A percentile compares a stretch with the other conserved stretches of the same genome.
These are phyloP conservation scores for Etheostoma cragini DNA, from an alignment of 2,113 vertebrate genomes.

Conservation along the genomic window DNA sequence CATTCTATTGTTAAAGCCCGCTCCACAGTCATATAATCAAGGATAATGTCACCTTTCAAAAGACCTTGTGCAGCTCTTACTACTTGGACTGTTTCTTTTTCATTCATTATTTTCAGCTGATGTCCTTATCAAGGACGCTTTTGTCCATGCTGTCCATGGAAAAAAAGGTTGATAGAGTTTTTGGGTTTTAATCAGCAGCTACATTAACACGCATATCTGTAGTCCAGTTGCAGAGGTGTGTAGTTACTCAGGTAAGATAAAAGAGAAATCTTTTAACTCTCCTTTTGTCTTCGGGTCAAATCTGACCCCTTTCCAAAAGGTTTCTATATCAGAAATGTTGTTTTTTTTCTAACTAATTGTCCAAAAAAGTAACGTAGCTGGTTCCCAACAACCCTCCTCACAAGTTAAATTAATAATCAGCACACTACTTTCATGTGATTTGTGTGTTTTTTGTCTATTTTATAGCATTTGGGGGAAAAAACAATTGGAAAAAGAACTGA, in stretches of 20 bases:
- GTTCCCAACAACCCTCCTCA: too few species aligned
- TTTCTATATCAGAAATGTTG: too few species aligned
- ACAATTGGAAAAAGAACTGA: too few species aligned
- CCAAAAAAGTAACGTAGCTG: too few species aligned
- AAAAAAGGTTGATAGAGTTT: conserved; percentile 6
- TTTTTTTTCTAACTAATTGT: too few species aligned
- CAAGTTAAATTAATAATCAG: too few species aligned
- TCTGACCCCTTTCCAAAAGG: too few species aligned
- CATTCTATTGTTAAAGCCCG: conserved; percentile 45
- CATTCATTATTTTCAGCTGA: conserved; percentile 15
- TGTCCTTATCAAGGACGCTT: conserved; percentile 15
- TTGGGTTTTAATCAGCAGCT: background rate
- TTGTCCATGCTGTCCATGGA: background rate
- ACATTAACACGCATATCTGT: background rate
- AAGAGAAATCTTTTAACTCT: too few species aligned
- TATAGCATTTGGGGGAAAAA: too few species aligned
- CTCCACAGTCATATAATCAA: conserved; percentile 53
- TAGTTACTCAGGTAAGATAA: background rate
- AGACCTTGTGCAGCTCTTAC: conserved; percentile 61
- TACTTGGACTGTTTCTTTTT: conserved; percentile 27
- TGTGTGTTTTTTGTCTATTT: too few species aligned
- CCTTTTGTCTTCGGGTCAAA: too few species aligned
- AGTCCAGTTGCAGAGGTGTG: background rate
- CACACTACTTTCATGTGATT: too few species aligned
- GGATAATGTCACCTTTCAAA: conserved; percentile 67